A percentile compares a stretch with the other conserved stretches of the same genome.
Evolutionary conservation across 2,797 vertebrate species (phyloP).

Genomic region (Channa striata): DNA sequence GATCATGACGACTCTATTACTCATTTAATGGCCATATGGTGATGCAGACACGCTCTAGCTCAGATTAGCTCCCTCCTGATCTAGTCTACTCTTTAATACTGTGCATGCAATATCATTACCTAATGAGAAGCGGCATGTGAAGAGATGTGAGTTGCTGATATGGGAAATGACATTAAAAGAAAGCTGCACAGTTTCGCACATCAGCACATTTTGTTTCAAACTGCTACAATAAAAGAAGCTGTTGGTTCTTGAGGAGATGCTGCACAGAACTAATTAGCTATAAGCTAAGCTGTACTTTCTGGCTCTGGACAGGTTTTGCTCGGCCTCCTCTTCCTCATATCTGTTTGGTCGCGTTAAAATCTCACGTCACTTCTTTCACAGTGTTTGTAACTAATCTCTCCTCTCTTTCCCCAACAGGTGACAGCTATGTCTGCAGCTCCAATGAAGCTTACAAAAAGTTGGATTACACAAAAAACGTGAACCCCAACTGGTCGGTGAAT

Average conservation of each 20-base stretch:
- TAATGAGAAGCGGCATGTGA: slow-evolving; percentile 5
- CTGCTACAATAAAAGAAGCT: too few relatives aligned
- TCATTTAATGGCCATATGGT: slow-evolving; percentile 45
- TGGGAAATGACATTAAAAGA: background rate
- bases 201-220: background rate
- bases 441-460: slow-evolving; percentile 96
- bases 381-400: background rate
- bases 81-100: slow-evolving; percentile 33
- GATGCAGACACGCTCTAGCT: slow-evolving; percentile 22
- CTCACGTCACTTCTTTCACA: background rate
- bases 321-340: background rate
- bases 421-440: slow-evolving; percentile 97
- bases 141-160: background rate
- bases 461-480: slow-evolving; percentile 97
- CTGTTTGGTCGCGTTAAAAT: background rate
- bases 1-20: slow-evolving; percentile 27
- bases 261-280: background rate
- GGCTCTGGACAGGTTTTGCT: background rate
- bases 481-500: slow-evolving; percentile 98
- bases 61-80: slow-evolving; percentile 38
- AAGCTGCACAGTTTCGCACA: background rate
- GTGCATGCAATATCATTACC: background rate
- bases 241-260: background rate
- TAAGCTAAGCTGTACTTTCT: background rate
- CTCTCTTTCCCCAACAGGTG: slow-evolving; percentile 77